Evolutionary conservation across 2,113 vertebrate genomes (phyloP), one percentile per base, ranked within the genome.

Genomic region (Rhodinocichla rosea): DNA sequence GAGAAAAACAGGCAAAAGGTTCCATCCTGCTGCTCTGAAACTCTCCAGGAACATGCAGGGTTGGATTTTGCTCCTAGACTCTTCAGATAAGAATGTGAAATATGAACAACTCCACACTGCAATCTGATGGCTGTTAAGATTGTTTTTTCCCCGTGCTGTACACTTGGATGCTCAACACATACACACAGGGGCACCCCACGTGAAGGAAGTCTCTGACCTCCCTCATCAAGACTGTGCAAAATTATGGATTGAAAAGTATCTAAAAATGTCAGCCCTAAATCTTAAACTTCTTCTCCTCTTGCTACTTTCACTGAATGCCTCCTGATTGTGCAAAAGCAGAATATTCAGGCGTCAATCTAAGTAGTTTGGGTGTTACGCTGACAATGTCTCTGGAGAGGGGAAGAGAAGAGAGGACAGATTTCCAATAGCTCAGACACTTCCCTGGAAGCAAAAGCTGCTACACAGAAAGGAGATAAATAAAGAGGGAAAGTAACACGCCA

Each of bases 371-470:
- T 89, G 92, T 91, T 90, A 93, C 2, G 16, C 92, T 94, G 94
- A 96, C 91, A 89, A 47, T 50, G 76, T 84, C 92, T 94, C 89
- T 27, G 80, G 60, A 93, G 89, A 83, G 39, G 65, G 75, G 75
- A 87, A 83, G 86, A 83, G 82, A 92, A 93, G 94, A 86, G 77
- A 89, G 87, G 95, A 94, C 94, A 92, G 95, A 95, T 95, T 97
- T 92, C 96, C 94, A 93, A 91, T 71, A 87, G 83, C 89, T 96
- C 80, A 44, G 89, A 75, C 4, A 7, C 78, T 39, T 70, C 81
- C 78, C 90, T 77, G 73, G 37, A 93, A 94, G 89, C 52, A 81
- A 94, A 94, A 96, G 92, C 95, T 89, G 95, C 91, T 92, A 81
- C 89, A 67, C 56, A 71, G 91, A 83, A 83, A 88, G 70, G 83